These are phyloP conservation scores for Hyalella azteca DNA, from an alignment of 2,888 invertebrate species.

Conservation along the genomic window DNA sequence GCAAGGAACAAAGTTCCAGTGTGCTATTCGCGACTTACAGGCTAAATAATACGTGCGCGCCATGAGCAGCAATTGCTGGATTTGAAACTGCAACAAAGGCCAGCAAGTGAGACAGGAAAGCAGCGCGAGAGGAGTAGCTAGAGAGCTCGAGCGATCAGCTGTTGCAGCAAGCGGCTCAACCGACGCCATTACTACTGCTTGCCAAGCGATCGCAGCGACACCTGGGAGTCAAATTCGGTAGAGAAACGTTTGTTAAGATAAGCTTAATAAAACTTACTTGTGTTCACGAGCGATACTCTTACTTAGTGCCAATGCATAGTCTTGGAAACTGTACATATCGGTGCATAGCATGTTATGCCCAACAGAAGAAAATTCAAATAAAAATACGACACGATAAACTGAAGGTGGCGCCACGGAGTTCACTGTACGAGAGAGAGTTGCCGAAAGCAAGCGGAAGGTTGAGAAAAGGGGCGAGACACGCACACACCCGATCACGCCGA, in stretches of 20 bases:
- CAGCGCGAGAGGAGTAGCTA: background rate
- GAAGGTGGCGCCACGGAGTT: background rate
- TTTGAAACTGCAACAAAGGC: background rate
- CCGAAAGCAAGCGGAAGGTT: constrained; percentile 26
- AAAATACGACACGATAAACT: background rate
- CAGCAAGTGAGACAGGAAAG: background rate
- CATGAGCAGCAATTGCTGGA: background rate
- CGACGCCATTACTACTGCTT: constrained; percentile 18
- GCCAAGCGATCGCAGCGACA: constrained; percentile 28
- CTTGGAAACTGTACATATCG: constrained; percentile 50
- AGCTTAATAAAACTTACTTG: constrained; percentile 18
- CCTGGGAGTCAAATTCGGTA: background rate
- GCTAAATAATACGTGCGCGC: no score
- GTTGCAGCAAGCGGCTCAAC: background rate
- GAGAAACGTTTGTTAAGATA: constrained; percentile 16
- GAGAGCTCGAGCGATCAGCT: constrained; percentile 21
- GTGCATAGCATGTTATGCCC: constrained; percentile 46
- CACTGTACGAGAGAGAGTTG: constrained; percentile 9
- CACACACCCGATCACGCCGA: constrained; percentile 13
- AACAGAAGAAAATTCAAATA: background rate
- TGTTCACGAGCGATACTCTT: constrained; percentile 45
- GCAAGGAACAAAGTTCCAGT: no score
- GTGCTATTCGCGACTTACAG: no score
- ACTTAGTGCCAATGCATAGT: constrained; percentile 49
- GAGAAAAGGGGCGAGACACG: background rate